Percentiles rank a stretch among this genome's conserved stretches.
Evolutionary conservation across 2,113 vertebrate genomes (phyloP).

Genomic region (Cettia cetti): DNA sequence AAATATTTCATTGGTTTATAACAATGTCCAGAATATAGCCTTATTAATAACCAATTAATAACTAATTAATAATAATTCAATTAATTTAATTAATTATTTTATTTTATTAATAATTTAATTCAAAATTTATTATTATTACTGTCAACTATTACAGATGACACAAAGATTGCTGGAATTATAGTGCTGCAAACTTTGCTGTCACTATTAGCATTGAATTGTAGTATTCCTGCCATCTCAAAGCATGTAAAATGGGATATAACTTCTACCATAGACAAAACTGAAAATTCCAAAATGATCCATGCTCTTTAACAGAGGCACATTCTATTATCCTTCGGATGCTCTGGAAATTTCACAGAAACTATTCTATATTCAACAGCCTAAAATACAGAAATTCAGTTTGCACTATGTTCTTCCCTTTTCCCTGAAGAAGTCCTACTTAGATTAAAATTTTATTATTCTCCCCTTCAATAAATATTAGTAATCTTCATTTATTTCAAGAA

Average conservation of each 20-base stretch:
- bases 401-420: not conserved
- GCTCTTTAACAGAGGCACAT: not conserved
- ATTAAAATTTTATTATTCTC: not conserved
- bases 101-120: not conserved
- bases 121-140: not conserved
- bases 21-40: not conserved
- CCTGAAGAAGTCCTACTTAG: not conserved
- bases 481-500: not conserved
- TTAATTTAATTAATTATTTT: not conserved
- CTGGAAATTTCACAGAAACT: not conserved
- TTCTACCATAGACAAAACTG: not conserved
- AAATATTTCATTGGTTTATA: not conserved
- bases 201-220: not conserved
- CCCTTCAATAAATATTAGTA: not conserved
- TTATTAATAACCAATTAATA: not conserved
- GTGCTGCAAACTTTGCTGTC: not conserved
- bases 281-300: not conserved
- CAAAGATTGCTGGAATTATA: not conserved
- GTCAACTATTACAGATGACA: not conserved
- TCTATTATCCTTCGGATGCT: not conserved
- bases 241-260: not conserved
- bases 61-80: not conserved
- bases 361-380: not conserved
- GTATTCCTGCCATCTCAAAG: not conserved
- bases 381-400: not conserved